Percentiles rank a stretch among this genome's conserved stretches.
Conservation (phyloP, 2,113 vertebrate species). For the Peromyscus maniculatus region DNA sequence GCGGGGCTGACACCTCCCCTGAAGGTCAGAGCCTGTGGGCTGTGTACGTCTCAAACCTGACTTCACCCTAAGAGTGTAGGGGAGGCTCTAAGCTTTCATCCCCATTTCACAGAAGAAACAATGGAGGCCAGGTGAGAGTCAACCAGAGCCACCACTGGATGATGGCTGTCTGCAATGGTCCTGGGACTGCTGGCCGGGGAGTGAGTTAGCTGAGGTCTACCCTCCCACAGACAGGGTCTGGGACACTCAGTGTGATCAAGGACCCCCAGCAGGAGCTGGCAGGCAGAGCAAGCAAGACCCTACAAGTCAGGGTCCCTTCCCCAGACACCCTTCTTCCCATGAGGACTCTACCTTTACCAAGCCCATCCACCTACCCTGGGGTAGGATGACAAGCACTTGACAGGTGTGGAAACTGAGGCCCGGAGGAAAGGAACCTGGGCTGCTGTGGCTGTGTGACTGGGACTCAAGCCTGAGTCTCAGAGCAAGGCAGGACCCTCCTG, state of each 20-base stretch:
- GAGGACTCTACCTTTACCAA: neutral
- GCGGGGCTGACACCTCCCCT: neutral
- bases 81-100: neutral
- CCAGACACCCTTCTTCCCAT: no score
- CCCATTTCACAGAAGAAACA: neutral
- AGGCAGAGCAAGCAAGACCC: neutral
- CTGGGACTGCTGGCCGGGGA: neutral
- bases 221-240: rapidly evolving
- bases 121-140: neutral
- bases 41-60: neutral
- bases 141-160: no score
- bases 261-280: neutral
- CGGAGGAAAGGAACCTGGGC: neutral
- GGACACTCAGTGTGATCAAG: neutral
- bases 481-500: neutral
- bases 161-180: neutral
- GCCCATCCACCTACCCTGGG: neutral
- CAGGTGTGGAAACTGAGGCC: neutral
- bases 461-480: neutral
- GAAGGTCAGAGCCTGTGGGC: neutral
- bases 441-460: neutral
- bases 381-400: rapidly evolving
- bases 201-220: neutral
- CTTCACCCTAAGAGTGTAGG: neutral
- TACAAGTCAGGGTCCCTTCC: rapidly evolving